Evolutionary conservation across 2,797 vertebrate genomes (phyloP), one percentile per base, ranked within the genome.

Genomic region (Iguana delicatissima): DNA sequence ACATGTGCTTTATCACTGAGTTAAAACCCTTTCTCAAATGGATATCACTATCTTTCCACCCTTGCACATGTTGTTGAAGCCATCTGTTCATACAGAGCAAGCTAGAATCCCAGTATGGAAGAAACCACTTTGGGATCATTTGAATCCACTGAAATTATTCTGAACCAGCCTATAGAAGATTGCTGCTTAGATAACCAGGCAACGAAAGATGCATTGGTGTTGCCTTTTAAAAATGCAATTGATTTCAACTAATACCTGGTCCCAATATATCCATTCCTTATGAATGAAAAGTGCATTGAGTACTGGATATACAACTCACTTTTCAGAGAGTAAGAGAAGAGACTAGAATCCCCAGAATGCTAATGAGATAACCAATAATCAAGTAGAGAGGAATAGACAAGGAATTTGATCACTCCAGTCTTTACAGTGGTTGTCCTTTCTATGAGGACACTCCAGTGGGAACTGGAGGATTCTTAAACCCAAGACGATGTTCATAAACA

Each of bases 401-500:
- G 67, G 52, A 80, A 57, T 72, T n/a, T 76, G 50, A 42, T 57
- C 22, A 38, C 18, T 67, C 24, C 46, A 57, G 4, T 1, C 22
- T 87, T 83, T 81, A 77, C 29, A 69, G 86, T 59, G 84, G 42
- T 85, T 89, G 52, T 88, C 52, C 46, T 26, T 77, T 84, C 42
- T 1, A n/a, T 42, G 67, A 89, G 91, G 84, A 88, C 80, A 42
- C 0, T 8, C 38, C 22, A 72, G 26, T 42, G 87, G 73, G 81
- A 38, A 84, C 83, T 24, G 26, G 84, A 91, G 89, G 89, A 90
- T 80, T 91, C 57, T 89, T 87, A 86, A 81, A 77, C 84, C 90
- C 87, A 91, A 73, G 91, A 92, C 69, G 89, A 93, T 91, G 91
- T 91, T 92, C 1, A 35, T 0, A 91, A 74, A 32, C 91, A 62